Percentiles rank a stretch among this genome's conserved stretches.
Conservation (phyloP, 1,140 invertebrate species). For the Aphis craccivora region DNA sequence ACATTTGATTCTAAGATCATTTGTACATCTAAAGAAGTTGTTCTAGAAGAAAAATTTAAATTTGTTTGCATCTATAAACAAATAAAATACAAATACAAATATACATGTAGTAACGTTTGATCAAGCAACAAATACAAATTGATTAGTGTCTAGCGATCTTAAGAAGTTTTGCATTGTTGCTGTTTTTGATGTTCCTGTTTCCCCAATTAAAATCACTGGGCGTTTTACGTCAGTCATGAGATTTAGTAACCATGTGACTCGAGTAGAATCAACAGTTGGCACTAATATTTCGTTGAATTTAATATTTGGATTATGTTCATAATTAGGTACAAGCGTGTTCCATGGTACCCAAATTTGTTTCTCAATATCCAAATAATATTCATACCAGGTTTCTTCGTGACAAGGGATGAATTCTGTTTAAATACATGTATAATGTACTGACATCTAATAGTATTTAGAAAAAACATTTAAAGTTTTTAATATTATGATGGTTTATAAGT, state of each 20-base stretch:
- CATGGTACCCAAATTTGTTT: constrained; percentile 84
- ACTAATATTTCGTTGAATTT: constrained; percentile 86
- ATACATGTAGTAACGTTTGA: background rate
- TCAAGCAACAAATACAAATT: constrained; percentile 69
- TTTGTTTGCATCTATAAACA: constrained; percentile 72
- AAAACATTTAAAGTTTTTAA: too few relatives aligned
- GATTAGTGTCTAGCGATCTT: constrained; percentile 72
- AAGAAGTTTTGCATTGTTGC: constrained; percentile 85
- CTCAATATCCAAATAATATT: constrained; percentile 79
- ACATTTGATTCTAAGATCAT: constrained; percentile 83
- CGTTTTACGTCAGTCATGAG: constrained; percentile 67
- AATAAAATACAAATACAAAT: background rate
- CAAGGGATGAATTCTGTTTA: constrained; percentile 68
- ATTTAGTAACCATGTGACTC: constrained; percentile 78
- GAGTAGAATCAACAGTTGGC: constrained; percentile 85
- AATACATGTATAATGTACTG: background rate
- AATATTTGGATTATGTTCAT: constrained; percentile 72
- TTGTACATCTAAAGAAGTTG: constrained; percentile 88
- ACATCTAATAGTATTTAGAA: too few relatives aligned
- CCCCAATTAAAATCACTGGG: constrained; percentile 84
- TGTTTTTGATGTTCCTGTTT: constrained; percentile 90
- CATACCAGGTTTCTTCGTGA: constrained; percentile 74
- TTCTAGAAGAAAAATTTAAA: constrained; percentile 90
- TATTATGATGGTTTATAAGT: too few relatives aligned
- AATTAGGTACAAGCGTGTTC: constrained; percentile 78